A percentile compares a stretch with the other conserved stretches of the same genome.
These are phyloP conservation scores for Numenius arquata DNA, from an alignment of 2,113 vertebrate species.

Conservation along the genomic window DNA sequence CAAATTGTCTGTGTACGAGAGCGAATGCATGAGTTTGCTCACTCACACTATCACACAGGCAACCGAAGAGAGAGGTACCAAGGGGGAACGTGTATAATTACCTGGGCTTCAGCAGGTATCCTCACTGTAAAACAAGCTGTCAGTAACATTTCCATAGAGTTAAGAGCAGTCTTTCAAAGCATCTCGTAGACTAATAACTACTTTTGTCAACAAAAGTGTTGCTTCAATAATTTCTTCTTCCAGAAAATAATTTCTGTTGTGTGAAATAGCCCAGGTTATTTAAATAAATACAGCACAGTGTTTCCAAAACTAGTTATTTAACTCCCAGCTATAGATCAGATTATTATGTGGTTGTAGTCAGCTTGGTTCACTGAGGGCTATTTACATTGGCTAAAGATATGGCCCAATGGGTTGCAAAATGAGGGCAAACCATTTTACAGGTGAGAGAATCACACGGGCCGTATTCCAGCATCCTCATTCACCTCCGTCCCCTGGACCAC, in stretches of 20 bases:
- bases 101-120: not conserved
- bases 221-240: not conserved
- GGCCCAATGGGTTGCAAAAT: not conserved
- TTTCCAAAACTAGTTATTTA: not conserved
- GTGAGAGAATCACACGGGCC: not conserved
- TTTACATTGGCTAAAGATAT: not conserved
- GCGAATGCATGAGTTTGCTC: fast-evolving
- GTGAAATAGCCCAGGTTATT: not conserved
- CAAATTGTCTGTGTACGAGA: not conserved
- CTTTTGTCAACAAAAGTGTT: not conserved
- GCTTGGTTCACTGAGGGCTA: not conserved
- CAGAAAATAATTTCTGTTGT: not conserved
- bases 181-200: not conserved
- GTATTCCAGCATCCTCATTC: not conserved
- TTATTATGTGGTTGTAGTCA: not conserved
- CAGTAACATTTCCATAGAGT: not conserved
- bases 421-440: not conserved
- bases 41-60: fast-evolving
- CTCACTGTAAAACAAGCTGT: not conserved
- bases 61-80: not conserved
- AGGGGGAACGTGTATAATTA: not conserved
- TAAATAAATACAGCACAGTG: not conserved
- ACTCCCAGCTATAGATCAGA: not conserved
- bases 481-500: not conserved
- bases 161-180: not conserved